Evolutionary conservation across 2,888 invertebrate genomes (phyloP), one percentile per base, ranked within the genome.

Genomic region (Disparrhopalites patrizii): DNA sequence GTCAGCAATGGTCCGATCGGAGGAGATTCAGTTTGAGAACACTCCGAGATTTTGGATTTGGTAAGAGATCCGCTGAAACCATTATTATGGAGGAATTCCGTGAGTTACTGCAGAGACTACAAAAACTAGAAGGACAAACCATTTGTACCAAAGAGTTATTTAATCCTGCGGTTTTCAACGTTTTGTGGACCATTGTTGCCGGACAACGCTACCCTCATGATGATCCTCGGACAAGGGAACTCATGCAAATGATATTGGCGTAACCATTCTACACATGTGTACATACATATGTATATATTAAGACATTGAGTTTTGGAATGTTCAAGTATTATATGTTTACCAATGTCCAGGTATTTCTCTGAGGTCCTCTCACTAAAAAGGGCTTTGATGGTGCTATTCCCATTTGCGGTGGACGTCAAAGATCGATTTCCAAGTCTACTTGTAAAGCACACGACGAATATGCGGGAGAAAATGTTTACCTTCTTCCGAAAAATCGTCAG

Each of bases 1-100:
- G n/a, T n/a, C n/a, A n/a, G n/a, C n/a, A n/a, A n/a, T n/a, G n/a
- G n/a, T n/a, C n/a, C n/a, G n/a, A n/a, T n/a, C n/a, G n/a, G n/a
- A n/a, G n/a, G n/a, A n/a, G n/a, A n/a, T n/a, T n/a, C n/a, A n/a
- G n/a, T n/a, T n/a, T n/a, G n/a, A n/a, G n/a, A n/a, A n/a, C n/a
- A n/a, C n/a, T n/a, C n/a, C n/a, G n/a, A n/a, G 56, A 56, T 23
- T 56, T 56, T 56, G 56, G 56, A 3, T 25, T 56, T 10, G 36
- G 38, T 13, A 36, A 38, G 23, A 56, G 36, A 36, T 56, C 56
- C 2, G 8, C 38, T 8, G 56, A 56, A 23, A 33, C 7, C n/a
- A 56, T 56, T 8, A 56, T 56, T 20, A n/a, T n/a, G 23, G 56
- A 56, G 3, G 56, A 56, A 18, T 25, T 36, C 25, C 36, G 25